Evolutionary conservation across 1,140 invertebrate genomes (phyloP).

Genomic region (Phocides pigmalion): DNA sequence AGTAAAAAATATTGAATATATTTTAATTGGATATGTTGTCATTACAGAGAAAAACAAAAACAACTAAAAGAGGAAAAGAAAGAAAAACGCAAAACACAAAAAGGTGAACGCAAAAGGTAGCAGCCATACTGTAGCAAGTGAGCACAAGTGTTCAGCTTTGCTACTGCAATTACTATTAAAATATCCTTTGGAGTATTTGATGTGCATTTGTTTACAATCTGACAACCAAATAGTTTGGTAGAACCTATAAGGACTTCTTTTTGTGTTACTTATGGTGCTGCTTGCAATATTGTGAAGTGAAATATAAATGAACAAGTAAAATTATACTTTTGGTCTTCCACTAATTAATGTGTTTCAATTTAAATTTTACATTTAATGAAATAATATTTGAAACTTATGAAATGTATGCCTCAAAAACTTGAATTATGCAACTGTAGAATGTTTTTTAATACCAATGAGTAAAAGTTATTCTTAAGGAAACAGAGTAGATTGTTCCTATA

Average conservation of each 20-base stretch:
- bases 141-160: constrained; percentile 14
- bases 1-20: no score
- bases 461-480: not conserved
- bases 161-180: constrained; percentile 34
- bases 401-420: no score
- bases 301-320: not conserved
- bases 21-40: no score
- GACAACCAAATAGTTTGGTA: not conserved
- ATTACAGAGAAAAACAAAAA: constrained; percentile 92
- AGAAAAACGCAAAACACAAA: constrained; percentile 94
- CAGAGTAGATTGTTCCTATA: not conserved
- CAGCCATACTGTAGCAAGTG: constrained; percentile 55
- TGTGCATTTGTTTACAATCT: not conserved
- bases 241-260: no score
- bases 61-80: constrained; percentile 93
- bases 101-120: constrained; percentile 93
- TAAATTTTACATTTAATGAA: no score
- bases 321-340: not conserved
- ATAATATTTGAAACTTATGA: no score
- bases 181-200: constrained; percentile 28
- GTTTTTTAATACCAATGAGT: no score
- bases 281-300: not conserved
- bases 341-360: not conserved
- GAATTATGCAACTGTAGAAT: no score
- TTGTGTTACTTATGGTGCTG: not conserved